Evolutionary conservation across 1,140 invertebrate genomes (phyloP), one percentile per base, ranked within the genome.

Genomic region (Halesus radiatus): DNA sequence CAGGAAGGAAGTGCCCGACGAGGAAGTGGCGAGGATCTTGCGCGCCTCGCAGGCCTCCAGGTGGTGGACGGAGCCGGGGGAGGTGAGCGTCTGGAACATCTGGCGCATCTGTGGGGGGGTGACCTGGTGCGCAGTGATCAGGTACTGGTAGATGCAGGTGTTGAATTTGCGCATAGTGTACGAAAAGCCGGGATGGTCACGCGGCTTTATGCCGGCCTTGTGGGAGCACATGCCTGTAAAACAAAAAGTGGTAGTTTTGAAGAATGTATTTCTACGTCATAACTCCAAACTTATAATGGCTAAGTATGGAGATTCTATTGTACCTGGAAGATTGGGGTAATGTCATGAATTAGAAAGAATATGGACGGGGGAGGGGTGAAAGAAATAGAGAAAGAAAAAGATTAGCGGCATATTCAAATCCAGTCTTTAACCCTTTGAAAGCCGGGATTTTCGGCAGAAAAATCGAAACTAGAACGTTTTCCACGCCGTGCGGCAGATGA

Each of bases 151-250:
- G 2, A 68, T 26, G 81, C 91, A 92, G 1, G 86, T 82, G 62
- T 91, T 87, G 68, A 89, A 84, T 83, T 90, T 89, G 29, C 91
- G 87, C 70, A 88, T 89, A 20, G 88, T 80, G 84, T 92, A 93
- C 78, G 91, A 92, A 80, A 93, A 93, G 13, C 90, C 91, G n/a
- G 89, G 85, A 85, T 93, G 89, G 86, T 92, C 90, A 3, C 87
- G 84, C 3, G 92, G 92, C 52, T 85, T 87, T 7, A 93, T 84
- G 70, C 89, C 88, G 7, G 90, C 90, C 56, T 84, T 84, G 64
- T 86, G 88, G 1, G 91, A 90, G 80, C 91, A 91, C 52, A 93
- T 85, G 37, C 88, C 88, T 86, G 81, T 72, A 75, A 88, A 83
- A 54, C 64, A 37, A 13, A 76, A 50, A 45, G 37, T 45, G 1